Evolutionary conservation across 2,888 invertebrate species (phyloP), one percentile per base, ranked within the genome.

Genomic region (Amphimallon solstitiale): DNA sequence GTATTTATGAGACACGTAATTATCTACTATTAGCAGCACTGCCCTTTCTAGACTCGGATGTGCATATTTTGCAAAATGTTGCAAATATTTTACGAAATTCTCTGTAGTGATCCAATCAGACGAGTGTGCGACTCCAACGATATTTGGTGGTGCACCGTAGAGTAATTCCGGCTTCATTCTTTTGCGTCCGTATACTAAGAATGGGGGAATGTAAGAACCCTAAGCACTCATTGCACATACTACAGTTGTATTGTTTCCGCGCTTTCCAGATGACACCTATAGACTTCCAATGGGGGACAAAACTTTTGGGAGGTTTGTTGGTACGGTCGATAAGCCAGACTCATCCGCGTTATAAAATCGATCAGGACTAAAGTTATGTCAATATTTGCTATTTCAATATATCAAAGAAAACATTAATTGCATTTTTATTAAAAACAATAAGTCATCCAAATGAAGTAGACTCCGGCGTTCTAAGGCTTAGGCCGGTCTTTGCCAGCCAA

Each of bases 401-500:
- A 37, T 68, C 65, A 69, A 23, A 23, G 23, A 23, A 23, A 23
- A 23, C 23, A 23, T 23, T 23, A 23, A n/a, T n/a, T n/a, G n/a
- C n/a, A n/a, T n/a, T n/a, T n/a, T n/a, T n/a, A n/a, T n/a, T n/a
- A n/a, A n/a, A n/a, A n/a, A 61, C 69, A 60, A 66, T 66, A 34
- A 71, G 59, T 2, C 72, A 67, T 46, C 68, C 70, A 12, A 70
- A 51, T 7, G 70, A 69, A 45, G 70, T 70, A 17, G 71, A 56
- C 51, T 74, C 71, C 14, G 71, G 70, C 6, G 37, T 65, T 61
- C 70, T 62, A 10, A 72, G 43, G 61, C 61, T 66, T 40, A 54
- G 68, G 34, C 70, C 70, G 71, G 48, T 72, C 70, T 68, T 67
- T 71, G 9, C 71, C 71, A 56, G 73, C 71, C 34, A 54, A n/a